These are phyloP conservation scores for Andrena marginata DNA, from an alignment of 2,888 invertebrate species.

Conservation along the genomic window DNA sequence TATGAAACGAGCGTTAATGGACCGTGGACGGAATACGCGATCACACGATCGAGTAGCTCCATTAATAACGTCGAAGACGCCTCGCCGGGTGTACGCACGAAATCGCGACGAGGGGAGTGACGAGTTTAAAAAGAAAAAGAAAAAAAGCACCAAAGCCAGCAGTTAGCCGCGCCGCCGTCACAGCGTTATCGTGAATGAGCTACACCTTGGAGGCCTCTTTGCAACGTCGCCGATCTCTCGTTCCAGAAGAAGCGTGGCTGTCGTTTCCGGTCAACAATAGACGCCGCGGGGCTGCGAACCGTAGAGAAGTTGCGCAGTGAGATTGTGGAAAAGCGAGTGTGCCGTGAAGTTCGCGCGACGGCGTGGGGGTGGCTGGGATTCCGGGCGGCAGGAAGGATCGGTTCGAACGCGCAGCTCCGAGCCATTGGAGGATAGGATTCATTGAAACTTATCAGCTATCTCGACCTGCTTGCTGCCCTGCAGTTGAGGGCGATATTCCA, in stretches of 20 bases:
- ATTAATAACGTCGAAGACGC: constrained; percentile 62
- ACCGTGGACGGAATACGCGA: constrained; percentile 62
- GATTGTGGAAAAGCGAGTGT: constrained; percentile 24
- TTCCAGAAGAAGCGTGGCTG: not conserved
- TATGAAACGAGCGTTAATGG: constrained; percentile 64
- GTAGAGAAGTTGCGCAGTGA: constrained; percentile 5
- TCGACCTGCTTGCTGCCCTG: constrained; percentile 33
- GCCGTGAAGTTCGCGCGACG: constrained; percentile 37
- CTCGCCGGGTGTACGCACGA: constrained; percentile 42
- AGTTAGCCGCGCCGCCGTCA: constrained; percentile 11
- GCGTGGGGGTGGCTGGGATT: constrained; percentile 10
- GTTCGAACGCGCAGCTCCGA: constrained; percentile 15
- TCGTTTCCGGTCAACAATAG: not conserved
- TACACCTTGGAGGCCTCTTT: not conserved
- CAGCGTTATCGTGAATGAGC: constrained; percentile 37
- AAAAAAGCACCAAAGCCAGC: constrained; percentile 7
- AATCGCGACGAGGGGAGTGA: constrained; percentile 32
- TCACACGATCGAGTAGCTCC: constrained; percentile 69
- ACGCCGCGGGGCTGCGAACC: not conserved
- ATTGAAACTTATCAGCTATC: constrained; percentile 60
- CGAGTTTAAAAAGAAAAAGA: constrained; percentile 5
- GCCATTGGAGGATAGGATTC: constrained; percentile 54
- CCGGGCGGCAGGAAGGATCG: constrained; percentile 34
- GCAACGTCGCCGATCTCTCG: no score
- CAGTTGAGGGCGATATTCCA: constrained; percentile 38